Evolutionary conservation across 2,797 vertebrate genomes (phyloP), one percentile per base, ranked within the genome.

Genomic region (Acanthurus leucopareius): DNA sequence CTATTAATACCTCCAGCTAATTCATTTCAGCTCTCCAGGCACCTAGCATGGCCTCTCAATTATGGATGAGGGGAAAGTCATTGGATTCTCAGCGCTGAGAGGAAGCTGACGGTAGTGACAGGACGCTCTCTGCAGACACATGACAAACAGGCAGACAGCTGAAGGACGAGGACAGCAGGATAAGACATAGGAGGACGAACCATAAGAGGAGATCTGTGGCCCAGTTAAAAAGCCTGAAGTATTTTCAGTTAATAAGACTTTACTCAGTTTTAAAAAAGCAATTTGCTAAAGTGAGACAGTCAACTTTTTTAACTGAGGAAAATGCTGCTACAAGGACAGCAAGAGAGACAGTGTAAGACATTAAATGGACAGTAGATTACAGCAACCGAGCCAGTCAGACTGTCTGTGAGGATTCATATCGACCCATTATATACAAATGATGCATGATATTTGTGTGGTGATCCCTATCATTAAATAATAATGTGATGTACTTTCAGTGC

Each of bases 31-130:
- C 86, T 93, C 94, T 93, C 93, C 82, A 84, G 91, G 92, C 91
- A 94, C 92, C 92, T 92, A 75, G 89, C 88, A 77, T 81, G 87
- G 88, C 88, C 93, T 92, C 91, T 95, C 93, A 94, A 95, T 95
- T 94, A 95, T 94, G 88, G 89, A 94, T 94, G 93, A 94, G 91
- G 88, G 92, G 93, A 92, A 93, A 93, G 93, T 93, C 91, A 94
- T 93, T 91, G 92, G 92, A 91, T 93, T 93, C 89, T 90, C 83
- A 4, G 79, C 19, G 72, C 83, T 86, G 88, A 85, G 87, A 93
- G 87, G 90, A 90, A 90, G 89, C 79, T 61, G 89, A 81, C 19
- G 73, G 79, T 69, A 69, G 87, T 82, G 91, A 92, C 88, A 87
- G 90, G 80, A 77, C 49, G 76, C 73, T 86, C 88, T 88, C 70